Evolutionary conservation across 2,888 invertebrate species (phyloP).

Genomic region (Uloborus plumipes): DNA sequence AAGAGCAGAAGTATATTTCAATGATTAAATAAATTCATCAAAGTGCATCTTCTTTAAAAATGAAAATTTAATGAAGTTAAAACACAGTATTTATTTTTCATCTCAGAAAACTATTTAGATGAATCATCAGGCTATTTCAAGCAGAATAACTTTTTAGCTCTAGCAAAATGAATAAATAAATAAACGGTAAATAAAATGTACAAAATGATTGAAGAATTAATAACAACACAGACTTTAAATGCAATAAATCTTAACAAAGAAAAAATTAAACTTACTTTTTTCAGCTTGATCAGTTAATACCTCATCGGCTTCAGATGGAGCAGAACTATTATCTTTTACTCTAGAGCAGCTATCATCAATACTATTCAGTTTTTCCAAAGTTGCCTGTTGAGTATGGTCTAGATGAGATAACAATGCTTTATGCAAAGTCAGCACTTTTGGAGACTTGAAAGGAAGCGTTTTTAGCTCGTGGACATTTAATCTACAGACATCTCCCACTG

Average conservation of each 20-base stretch:
- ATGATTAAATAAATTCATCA: no score
- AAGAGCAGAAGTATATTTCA: no score
- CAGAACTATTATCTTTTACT: neutral
- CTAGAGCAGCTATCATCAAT: constrained; percentile 1
- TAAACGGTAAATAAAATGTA: no score
- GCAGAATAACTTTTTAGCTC: no score
- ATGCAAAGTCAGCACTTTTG: constrained; percentile 44
- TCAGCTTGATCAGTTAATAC: constrained; percentile 4
- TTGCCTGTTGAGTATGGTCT: constrained; percentile 9
- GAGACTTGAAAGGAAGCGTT: constrained; percentile 59
- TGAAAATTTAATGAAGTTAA: no score
- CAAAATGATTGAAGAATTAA: neutral
- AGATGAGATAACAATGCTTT: constrained; percentile 40
- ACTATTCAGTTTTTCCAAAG: constrained; percentile 18
- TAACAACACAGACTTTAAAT: neutral
- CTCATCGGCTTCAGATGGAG: neutral
- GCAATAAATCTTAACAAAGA: neutral
- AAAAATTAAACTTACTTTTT: neutral
- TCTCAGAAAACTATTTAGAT: neutral
- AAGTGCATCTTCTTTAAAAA: no score
- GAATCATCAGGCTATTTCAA: neutral
- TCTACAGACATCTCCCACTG: constrained; percentile 60
- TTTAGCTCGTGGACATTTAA: constrained; percentile 53
- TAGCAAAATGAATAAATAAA: no score
- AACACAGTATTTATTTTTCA: neutral